phyloP scores from a whole-genome alignment of 2,113 vertebrate genomes.

The Nesospiza acunhae region DNA sequence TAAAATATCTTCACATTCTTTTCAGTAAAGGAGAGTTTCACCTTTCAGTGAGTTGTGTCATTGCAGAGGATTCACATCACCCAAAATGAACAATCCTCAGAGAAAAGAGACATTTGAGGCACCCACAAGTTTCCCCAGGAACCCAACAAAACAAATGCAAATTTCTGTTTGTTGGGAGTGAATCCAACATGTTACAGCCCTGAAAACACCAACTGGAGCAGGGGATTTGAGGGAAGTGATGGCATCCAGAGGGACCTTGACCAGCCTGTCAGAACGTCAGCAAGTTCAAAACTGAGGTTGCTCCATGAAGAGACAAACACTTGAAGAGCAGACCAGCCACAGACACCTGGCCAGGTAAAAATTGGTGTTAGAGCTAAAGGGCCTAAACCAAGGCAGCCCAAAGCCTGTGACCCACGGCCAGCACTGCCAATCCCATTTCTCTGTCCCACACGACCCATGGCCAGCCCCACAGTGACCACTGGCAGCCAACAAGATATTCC shows the following conservation, averaged over 20 bases:
- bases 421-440: not conserved
- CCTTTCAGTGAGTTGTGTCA: accelerated
- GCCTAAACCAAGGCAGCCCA: not conserved
- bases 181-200: not conserved
- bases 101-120: not conserved
- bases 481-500: not conserved
- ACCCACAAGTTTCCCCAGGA: not conserved
- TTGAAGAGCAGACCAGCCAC: not conserved
- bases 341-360: not conserved
- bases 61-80: not conserved
- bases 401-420: not conserved
- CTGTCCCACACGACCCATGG: not conserved
- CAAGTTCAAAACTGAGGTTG: not conserved
- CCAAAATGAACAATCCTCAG: not conserved
- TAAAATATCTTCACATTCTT: not conserved
- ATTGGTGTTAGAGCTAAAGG: not conserved
- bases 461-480: not conserved
- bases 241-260: not conserved
- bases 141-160: accelerated
- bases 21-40: not conserved
- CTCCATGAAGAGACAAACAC: not conserved
- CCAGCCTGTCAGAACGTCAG: not conserved
- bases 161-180: not conserved
- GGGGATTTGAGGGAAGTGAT: not conserved
- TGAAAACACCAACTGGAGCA: not conserved